Conservation (phyloP, 1,140 invertebrate species). For the Anagrus nilaparvatae region DNA sequence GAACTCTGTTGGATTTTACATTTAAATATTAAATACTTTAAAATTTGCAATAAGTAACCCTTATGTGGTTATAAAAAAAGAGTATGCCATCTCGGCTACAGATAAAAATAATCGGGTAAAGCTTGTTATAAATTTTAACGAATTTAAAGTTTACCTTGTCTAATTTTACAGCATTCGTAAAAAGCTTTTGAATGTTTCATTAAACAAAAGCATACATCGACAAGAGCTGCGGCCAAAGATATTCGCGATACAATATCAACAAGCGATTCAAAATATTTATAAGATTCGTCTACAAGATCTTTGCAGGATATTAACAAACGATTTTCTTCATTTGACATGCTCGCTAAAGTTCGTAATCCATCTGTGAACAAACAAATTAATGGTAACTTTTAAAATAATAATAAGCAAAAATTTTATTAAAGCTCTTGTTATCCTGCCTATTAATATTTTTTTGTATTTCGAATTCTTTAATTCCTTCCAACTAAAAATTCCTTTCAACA, state of each 20-base stretch:
- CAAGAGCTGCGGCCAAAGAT: constrained; percentile 30
- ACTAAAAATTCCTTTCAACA: constrained; percentile 52
- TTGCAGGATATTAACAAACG: constrained; percentile 23
- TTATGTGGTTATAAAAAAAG: too few relatives aligned
- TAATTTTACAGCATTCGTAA: constrained; percentile 21
- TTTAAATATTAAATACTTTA: too few relatives aligned
- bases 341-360: constrained; percentile 28
- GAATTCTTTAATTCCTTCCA: constrained; percentile 64
- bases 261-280: constrained; percentile 34
- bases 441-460: constrained; percentile 45
- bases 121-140: constrained; percentile 2
- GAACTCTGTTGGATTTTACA: too few relatives aligned
- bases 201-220: constrained; percentile 33
- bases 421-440: constrained; percentile 31
- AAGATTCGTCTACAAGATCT: constrained; percentile 34
- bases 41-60: too few relatives aligned
- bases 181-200: constrained; percentile 35
- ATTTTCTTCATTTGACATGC: constrained; percentile 25
- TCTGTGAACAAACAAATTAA: constrained; percentile 20
- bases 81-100: constrained; percentile 33
- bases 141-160: constrained; percentile 27
- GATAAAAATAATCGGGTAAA: constrained; percentile 10
- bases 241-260: constrained; percentile 31
- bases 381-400: constrained; percentile 8
- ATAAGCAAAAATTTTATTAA: background rate